A percentile compares a stretch with the other conserved stretches of the same genome.
Conservation (phyloP, 2,113 vertebrate genomes). For the Salvelinus sp. region DNA sequence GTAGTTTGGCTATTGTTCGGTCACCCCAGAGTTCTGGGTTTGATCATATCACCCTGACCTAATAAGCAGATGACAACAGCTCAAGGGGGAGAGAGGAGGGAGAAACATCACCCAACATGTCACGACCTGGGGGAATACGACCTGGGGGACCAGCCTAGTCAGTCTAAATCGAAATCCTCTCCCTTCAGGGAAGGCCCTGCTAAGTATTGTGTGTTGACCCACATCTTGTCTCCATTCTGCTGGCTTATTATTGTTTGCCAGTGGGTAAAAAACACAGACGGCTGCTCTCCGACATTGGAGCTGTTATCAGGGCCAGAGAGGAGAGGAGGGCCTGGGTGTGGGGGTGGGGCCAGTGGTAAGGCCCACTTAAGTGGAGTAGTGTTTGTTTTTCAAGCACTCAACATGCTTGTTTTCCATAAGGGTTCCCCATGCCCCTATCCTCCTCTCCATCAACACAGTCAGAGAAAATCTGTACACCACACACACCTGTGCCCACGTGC, state of each 20-base stretch:
- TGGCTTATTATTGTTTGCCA: conserved; percentile 11
- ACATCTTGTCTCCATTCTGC: conserved; percentile 10
- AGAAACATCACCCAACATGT: background rate
- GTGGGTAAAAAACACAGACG: background rate
- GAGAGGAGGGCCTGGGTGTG: background rate
- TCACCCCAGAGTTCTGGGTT: background rate
- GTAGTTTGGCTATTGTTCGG: background rate
- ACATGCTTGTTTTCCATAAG: background rate
- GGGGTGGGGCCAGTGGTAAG: background rate
- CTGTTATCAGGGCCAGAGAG: background rate
- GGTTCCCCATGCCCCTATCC: background rate
- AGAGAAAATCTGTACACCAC: too few species aligned
- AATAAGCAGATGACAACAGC: conserved; percentile 4
- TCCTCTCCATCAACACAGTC: too few species aligned
- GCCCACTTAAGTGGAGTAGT: background rate
- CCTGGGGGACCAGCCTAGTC: background rate
- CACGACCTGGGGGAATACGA: background rate
- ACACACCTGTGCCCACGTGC: too few species aligned
- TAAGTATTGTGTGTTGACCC: conserved; percentile 8
- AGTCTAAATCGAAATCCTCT: background rate
- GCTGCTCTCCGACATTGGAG: background rate
- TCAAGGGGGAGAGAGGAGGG: background rate
- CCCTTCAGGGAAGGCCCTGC: background rate
- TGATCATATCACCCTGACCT: conserved; percentile 12
- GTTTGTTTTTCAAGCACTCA: conserved; percentile 3